Evolutionary conservation across 2,113 vertebrate genomes (phyloP).

Genomic region (Setophaga coronata): DNA sequence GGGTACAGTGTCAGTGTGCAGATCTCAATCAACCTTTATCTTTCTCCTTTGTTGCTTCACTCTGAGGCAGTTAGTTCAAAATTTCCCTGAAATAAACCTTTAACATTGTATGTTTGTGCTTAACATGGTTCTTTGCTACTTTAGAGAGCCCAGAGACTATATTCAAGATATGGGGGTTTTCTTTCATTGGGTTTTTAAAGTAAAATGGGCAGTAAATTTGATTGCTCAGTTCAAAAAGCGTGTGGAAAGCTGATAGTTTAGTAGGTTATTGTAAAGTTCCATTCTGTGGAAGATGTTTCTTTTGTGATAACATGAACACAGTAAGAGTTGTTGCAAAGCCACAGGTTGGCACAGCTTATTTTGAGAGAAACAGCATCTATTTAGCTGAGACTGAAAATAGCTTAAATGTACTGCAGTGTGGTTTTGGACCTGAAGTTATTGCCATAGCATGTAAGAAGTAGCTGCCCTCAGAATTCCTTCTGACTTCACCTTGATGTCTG

Average conservation of each 20-base stretch:
- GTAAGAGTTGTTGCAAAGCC: neutral
- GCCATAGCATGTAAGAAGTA: no score
- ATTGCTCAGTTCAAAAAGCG: neutral
- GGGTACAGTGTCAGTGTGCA: conserved; percentile 16
- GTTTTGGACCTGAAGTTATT: neutral
- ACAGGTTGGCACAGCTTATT: neutral
- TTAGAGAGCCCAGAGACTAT: neutral
- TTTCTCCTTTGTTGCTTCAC: neutral
- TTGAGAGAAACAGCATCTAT: neutral
- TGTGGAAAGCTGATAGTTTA: neutral
- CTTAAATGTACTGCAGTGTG: neutral
- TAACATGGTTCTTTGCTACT: neutral
- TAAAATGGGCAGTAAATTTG: neutral
- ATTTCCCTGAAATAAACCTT: neutral
- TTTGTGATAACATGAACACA: neutral
- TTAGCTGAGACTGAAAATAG: neutral
- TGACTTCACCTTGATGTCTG: neutral
- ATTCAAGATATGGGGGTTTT: neutral
- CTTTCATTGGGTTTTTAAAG: neutral
- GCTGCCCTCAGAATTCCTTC: neutral
- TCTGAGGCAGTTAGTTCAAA: neutral
- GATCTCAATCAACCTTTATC: neutral
- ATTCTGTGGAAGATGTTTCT: neutral
- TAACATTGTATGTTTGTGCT: neutral
- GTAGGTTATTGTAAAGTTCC: neutral